Conservation (phyloP, 2,888 invertebrate genomes). For the Melanotus villosus region DNA sequence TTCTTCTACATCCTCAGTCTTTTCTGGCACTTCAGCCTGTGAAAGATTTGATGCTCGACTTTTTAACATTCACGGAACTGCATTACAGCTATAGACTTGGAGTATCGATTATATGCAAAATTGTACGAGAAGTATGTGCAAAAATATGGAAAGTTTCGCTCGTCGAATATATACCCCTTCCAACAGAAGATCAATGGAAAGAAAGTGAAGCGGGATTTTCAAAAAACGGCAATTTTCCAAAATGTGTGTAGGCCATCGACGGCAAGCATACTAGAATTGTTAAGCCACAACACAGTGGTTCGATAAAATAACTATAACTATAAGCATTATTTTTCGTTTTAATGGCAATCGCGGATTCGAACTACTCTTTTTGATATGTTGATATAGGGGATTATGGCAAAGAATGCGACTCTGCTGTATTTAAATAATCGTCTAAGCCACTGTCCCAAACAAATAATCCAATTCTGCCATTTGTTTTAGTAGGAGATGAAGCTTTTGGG, state of each 20-base stretch:
- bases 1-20: background rate
- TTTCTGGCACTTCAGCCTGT: slow-evolving; percentile 33
- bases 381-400: slow-evolving; percentile 54
- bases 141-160: slow-evolving; percentile 56
- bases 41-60: slow-evolving; percentile 57
- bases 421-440: slow-evolving; percentile 46
- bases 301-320: slow-evolving; percentile 51
- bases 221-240: slow-evolving; percentile 51
- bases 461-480: slow-evolving; percentile 50
- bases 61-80: slow-evolving; percentile 56
- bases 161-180: slow-evolving; percentile 22
- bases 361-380: slow-evolving; percentile 51
- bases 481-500: slow-evolving; percentile 57
- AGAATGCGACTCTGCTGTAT: slow-evolving; percentile 50
- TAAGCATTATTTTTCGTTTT: slow-evolving; percentile 53
- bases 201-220: slow-evolving; percentile 51
- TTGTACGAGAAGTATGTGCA: slow-evolving; percentile 58
- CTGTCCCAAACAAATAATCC: slow-evolving; percentile 31
- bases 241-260: slow-evolving; percentile 52
- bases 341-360: slow-evolving; percentile 51
- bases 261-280: slow-evolving; percentile 52
- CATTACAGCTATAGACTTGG: slow-evolving; percentile 59
- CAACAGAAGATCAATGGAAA: slow-evolving; percentile 43
- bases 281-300: slow-evolving; percentile 51
- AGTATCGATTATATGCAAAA: slow-evolving; percentile 56